A percentile compares a stretch with the other conserved stretches of the same genome.
Evolutionary conservation across 2,888 invertebrate genomes (phyloP).

Genomic region (Heliconius erato): DNA sequence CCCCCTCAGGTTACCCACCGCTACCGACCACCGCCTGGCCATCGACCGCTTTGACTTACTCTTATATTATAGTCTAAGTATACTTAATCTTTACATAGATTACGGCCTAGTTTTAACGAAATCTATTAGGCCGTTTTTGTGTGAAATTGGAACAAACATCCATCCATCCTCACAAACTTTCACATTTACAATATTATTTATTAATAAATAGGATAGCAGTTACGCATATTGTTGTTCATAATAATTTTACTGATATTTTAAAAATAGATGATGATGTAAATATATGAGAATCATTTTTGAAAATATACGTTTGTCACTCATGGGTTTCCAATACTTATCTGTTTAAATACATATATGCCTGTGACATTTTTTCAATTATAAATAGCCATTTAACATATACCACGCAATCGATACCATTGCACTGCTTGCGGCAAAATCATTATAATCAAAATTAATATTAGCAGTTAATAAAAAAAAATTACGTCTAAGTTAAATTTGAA

Average conservation of each 20-base stretch:
- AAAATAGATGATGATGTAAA: not conserved
- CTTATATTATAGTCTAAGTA: not conserved
- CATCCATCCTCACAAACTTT: not conserved
- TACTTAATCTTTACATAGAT: no score
- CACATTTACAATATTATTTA: not conserved
- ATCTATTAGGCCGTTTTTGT: not conserved
- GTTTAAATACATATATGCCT: not conserved
- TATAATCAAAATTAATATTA: conserved; percentile 30
- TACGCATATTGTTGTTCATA: not conserved
- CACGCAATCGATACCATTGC: conserved; percentile 68
- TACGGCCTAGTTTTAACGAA: not conserved
- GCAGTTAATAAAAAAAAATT: conserved; percentile 4
- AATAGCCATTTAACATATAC: conserved; percentile 48
- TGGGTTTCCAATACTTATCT: conserved; percentile 18
- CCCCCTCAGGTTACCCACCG: conserved; percentile 67
- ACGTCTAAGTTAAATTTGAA: not conserved
- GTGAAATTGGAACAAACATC: not conserved
- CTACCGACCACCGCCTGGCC: not conserved
- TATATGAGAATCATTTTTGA: not conserved
- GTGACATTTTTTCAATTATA: conserved; percentile 5
- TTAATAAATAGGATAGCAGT: not conserved
- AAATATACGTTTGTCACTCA: not conserved
- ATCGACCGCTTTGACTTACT: not conserved
- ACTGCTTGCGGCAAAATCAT: conserved; percentile 63
- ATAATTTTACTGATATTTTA: no score